phyloP scores from a whole-genome alignment of 1,140 invertebrate species.

The Neuroterus valhalla region DNA sequence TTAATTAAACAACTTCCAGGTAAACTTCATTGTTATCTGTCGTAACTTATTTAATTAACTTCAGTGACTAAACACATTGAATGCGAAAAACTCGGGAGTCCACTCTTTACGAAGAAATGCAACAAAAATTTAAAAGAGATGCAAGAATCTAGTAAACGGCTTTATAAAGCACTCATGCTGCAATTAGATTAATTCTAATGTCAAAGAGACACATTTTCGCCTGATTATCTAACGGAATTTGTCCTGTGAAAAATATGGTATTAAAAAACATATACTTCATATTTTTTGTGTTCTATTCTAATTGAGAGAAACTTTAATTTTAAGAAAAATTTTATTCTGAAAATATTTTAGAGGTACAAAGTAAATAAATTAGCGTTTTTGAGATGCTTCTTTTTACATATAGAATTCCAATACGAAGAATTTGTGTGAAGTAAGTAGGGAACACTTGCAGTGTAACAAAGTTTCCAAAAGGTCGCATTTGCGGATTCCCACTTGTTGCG shows the following conservation, averaged over 20 bases:
- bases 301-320: too few relatives aligned
- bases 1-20: neutral
- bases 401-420: too few relatives aligned
- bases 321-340: too few relatives aligned
- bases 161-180: slow-evolving; percentile 8
- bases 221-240: neutral
- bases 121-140: neutral
- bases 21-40: neutral
- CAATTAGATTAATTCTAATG: neutral
- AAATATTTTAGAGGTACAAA: too few relatives aligned
- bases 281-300: too few relatives aligned
- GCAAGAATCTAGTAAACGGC: neutral
- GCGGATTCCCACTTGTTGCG: neutral
- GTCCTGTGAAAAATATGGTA: neutral
- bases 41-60: neutral
- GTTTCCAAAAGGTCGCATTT: slow-evolving; percentile 3
- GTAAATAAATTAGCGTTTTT: too few relatives aligned
- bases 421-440: too few relatives aligned
- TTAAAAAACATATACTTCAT: too few relatives aligned
- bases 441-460: too few relatives aligned
- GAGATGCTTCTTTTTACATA: too few relatives aligned
- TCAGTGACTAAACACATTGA: neutral
- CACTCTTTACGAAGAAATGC: neutral
- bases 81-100: neutral
- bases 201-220: neutral